Evolutionary conservation across 2,797 vertebrate species (phyloP), one percentile per base, ranked within the genome.

Genomic region (Enteromius thamalakanensis): DNA sequence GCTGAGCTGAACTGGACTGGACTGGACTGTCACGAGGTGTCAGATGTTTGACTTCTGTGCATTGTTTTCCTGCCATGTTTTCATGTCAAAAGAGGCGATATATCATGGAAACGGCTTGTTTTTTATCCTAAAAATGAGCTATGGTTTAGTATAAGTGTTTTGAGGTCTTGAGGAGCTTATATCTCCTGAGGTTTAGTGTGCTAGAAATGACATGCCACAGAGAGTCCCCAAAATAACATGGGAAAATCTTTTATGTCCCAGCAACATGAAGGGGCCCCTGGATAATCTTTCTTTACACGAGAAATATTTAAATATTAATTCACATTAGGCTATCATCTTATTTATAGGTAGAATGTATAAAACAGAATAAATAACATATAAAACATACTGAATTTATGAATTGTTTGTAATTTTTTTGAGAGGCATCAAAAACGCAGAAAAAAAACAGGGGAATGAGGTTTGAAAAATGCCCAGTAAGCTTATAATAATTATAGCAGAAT

Each of bases 11-110:
- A 34, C 34, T 34, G 4, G 34, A 32, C 32, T 34, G 4, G 34
- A 32, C 32, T 64, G 55, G 15, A 51, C 60, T 67, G 80, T 75
- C 58, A 75, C 70, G 80, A 82, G 70, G 29, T 82, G 60, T 75
- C 55, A 72, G 55, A 23, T 26, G 11, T 51, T 23, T 81, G 55
- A 29, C 69, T 40, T 68, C 10, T 55, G 34, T 72, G 69, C 19
- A 47, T 72, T 82, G 81, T 68, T 68, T 29, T 82, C 17, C n/a
- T 12, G 9, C 21, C 60, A n/a, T 53, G 72, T 76, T 68, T 67
- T 76, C n/a, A 17, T 19, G 70, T 11, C 71, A 19, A 26, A 55
- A 76, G 4, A 64, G 1, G 55, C 26, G 3, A 45, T 21, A 34
- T 26, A 49, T 74, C 0, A 21, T 2, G 19, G 12, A 3, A n/a